phyloP scores from a whole-genome alignment of 2,797 vertebrate genomes.

The Myripristis murdjan region DNA sequence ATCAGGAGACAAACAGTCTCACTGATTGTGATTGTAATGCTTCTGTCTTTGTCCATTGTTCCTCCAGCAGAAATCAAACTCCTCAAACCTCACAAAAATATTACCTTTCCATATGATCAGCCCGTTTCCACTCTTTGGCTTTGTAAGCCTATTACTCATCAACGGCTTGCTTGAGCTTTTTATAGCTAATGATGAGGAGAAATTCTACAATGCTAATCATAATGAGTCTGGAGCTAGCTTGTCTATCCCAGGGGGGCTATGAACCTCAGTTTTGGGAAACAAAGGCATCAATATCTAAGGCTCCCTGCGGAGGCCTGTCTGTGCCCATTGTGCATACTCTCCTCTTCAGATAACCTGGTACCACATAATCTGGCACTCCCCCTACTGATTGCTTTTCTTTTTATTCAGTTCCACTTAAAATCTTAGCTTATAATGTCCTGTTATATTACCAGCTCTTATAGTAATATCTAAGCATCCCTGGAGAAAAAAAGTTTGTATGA shows the following conservation, averaged over 20 bases:
- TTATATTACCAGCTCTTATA: slow-evolving; percentile 19
- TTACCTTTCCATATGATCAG: slow-evolving; percentile 10
- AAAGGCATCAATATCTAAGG: slow-evolving; percentile 60
- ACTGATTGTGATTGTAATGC: slow-evolving; percentile 26
- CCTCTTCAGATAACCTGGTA: slow-evolving; percentile 38
- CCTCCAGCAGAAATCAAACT: neutral
- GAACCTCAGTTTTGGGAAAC: slow-evolving; percentile 55
- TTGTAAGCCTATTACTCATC: slow-evolving; percentile 35
- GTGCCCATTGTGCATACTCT: slow-evolving; percentile 28
- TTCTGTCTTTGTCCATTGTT: slow-evolving; percentile 29
- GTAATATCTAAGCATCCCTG: slow-evolving; percentile 10
- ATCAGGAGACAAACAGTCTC: slow-evolving; percentile 38
- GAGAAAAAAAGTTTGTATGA: slow-evolving; percentile 34
- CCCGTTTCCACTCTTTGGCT: slow-evolving; percentile 15
- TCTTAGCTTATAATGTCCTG: slow-evolving; percentile 2
- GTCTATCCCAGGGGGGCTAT: slow-evolving; percentile 41
- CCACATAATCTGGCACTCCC: slow-evolving; percentile 24
- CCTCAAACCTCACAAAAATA: neutral
- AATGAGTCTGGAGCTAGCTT: slow-evolving; percentile 53
- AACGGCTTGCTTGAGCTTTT: slow-evolving; percentile 36
- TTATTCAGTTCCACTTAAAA: slow-evolving; percentile 2
- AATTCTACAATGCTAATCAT: slow-evolving; percentile 60
- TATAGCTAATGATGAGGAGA: slow-evolving; percentile 49
- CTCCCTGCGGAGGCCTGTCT: slow-evolving; percentile 47
- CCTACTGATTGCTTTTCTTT: slow-evolving; percentile 28